Conservation (phyloP, 2,113 vertebrate genomes). For the Lophius piscatorius region DNA sequence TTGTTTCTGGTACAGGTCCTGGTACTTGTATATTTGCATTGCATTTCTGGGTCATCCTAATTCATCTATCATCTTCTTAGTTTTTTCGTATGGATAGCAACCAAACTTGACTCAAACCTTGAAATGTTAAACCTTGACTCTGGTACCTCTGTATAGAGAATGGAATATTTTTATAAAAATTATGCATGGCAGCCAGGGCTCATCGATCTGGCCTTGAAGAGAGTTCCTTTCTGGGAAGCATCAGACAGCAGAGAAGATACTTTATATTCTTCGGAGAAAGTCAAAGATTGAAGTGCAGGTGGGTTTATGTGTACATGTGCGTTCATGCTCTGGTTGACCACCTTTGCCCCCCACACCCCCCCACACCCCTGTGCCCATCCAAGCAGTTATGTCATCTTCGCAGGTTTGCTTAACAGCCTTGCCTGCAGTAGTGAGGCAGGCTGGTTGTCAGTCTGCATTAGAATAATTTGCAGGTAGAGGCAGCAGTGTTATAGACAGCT, state of each 20-base stretch:
- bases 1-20: no score
- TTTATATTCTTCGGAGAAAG: constrained; percentile 56
- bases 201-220: constrained; percentile 66
- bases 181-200: constrained; percentile 39
- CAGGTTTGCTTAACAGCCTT: constrained; percentile 19
- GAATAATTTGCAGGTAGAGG: constrained; percentile 66
- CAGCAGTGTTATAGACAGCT: constrained; percentile 69
- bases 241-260: constrained; percentile 6
- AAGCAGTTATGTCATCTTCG: no score
- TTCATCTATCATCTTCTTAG: no score
- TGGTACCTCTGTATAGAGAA: constrained; percentile 25
- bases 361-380: background rate
- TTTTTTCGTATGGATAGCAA: constrained; percentile 6
- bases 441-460: constrained; percentile 62
- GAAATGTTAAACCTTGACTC: constrained; percentile 54
- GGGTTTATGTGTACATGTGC: constrained; percentile 2
- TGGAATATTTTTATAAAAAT: constrained; percentile 28
- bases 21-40: no score
- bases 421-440: constrained; percentile 24
- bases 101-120: constrained; percentile 44
- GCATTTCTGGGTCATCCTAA: no score
- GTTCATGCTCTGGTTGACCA: constrained; percentile 5
- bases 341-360: constrained; percentile 18
- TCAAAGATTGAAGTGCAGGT: constrained; percentile 14
- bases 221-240: constrained; percentile 41